Evolutionary conservation across 2,797 vertebrate genomes (phyloP), one percentile per base, ranked within the genome.

Genomic region (Rhabdomys pumilio): DNA sequence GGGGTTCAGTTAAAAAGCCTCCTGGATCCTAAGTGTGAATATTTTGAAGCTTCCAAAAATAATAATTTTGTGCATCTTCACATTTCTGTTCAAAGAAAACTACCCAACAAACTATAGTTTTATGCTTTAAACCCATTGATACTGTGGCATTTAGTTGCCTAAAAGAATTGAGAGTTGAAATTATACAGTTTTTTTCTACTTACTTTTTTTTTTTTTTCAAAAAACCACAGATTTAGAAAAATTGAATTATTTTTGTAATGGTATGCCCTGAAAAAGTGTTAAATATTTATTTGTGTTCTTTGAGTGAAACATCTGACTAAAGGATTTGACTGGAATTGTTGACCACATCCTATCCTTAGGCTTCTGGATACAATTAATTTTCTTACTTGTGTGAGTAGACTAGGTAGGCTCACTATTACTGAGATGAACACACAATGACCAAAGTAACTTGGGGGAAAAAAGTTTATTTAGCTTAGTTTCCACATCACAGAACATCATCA

Each of bases 1-100:
- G 41, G 38, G 19, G 19, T 15, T 89, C 41, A 61, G 6, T 63
- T 44, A 12, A 80, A 92, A 91, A 94, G 41, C 34, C 29, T 19
- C 50, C 6, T 89, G 29, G 53, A 31, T 75, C 38, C 61, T 91
- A 7, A 59, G 61, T 5, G 69, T 59, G 13, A 88, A 57, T 92
- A 15, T 79, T 92, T 92, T 86, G 47, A 97, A 94, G 1, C 69
- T 92, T 75, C 38, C 88, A 55, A n/a, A 89, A 67, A 44, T 94
- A 69, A 34, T 15, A 59, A 1, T 91, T 84, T 65, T 92, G 92
- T 63, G 10, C 53, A 2, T 92, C 75, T 61, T 94, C 72, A 92
- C n/a, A 89, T 88, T 67, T 89, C 38, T 69, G 11, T 61, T 90
- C 63, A 93, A 73, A 91, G 55, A 85, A 93, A 76, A 2, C 57